These are phyloP conservation scores for Dioctria linearis DNA, from an alignment of 2,888 invertebrate genomes.

Conservation along the genomic window DNA sequence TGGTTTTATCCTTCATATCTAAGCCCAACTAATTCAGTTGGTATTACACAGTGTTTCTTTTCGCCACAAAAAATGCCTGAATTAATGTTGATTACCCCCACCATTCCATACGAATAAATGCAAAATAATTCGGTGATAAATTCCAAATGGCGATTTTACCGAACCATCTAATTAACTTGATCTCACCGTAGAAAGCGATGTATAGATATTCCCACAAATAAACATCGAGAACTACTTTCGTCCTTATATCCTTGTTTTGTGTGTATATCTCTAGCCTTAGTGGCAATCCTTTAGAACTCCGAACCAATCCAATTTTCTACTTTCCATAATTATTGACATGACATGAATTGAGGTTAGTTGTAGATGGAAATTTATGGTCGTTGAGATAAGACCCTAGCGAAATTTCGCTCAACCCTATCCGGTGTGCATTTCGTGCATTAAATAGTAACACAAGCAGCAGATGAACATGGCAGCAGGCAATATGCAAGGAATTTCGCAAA, in stretches of 20 bases:
- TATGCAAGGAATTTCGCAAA: conserved; percentile 11
- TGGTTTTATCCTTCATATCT: too few species aligned
- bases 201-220: too few species aligned
- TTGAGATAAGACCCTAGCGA: conserved; percentile 18
- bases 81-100: conserved; percentile 32
- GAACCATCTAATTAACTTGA: conserved; percentile 46
- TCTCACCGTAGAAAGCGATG: background rate
- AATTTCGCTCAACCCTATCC: background rate
- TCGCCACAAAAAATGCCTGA: background rate
- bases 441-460: background rate
- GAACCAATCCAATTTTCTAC: conserved; percentile 29
- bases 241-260: too few species aligned
- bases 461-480: background rate
- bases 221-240: too few species aligned
- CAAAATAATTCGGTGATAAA: conserved; percentile 49
- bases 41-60: background rate
- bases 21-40: background rate
- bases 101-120: conserved; percentile 22
- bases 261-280: too few species aligned
- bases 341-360: conserved; percentile 53
- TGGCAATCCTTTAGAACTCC: background rate
- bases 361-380: conserved; percentile 50
- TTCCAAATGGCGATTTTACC: conserved; percentile 45
- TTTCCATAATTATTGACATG: conserved; percentile 51
- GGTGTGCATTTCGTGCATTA: background rate